A percentile compares a stretch with the other conserved stretches of the same genome.
These are phyloP conservation scores for Acomys russatus DNA, from an alignment of 2,797 vertebrate genomes.

Conservation along the genomic window DNA sequence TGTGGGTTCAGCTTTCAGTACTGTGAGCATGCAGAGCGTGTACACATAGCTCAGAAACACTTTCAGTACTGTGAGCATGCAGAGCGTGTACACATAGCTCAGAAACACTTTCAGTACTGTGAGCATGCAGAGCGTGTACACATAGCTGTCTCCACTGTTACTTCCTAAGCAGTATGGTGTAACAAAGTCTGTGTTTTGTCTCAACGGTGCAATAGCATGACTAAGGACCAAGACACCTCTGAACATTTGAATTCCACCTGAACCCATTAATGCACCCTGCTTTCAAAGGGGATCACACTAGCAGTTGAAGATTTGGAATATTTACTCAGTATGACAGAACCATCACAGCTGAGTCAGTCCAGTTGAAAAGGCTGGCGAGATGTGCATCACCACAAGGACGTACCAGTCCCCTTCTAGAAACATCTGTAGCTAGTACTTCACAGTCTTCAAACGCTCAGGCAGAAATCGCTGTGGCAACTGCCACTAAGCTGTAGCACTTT, in stretches of 20 bases:
- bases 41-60: too few relatives aligned
- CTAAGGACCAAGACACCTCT: background rate
- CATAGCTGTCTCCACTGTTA: background rate
- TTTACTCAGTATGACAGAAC: background rate
- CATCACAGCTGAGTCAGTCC: background rate
- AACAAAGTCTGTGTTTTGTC: background rate
- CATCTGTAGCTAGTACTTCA: background rate
- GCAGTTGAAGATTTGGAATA: background rate
- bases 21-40: background rate
- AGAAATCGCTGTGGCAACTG: background rate
- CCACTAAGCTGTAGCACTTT: background rate
- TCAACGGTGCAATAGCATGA: background rate
- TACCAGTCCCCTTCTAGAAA: fast-evolving
- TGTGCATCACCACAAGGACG: background rate
- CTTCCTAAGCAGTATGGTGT: background rate
- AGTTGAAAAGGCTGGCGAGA: background rate
- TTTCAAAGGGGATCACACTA: background rate
- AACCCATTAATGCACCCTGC: background rate
- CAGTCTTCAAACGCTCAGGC: background rate
- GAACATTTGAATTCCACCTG: fast-evolving
- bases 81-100: background rate
- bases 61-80: background rate
- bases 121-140: background rate
- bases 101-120: too few relatives aligned
- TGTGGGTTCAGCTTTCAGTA: background rate